Evolutionary conservation across 2,888 invertebrate genomes (phyloP), one percentile per base, ranked within the genome.

Genomic region (Calameuta pallipes): DNA sequence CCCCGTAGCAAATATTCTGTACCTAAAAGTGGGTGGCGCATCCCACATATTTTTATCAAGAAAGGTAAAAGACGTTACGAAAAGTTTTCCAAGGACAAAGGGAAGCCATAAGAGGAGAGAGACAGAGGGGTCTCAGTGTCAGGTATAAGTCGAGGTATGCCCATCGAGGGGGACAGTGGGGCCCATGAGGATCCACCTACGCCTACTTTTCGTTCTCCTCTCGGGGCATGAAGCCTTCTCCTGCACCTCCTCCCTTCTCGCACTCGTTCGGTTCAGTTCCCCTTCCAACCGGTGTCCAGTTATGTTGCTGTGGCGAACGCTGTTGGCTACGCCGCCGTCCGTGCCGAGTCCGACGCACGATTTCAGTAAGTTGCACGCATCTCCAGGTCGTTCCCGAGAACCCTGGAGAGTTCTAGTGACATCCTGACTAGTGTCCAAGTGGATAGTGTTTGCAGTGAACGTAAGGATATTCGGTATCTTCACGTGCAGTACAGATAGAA

Each of bases 251-350:
- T 76, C 75, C 56, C 81, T 79, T 37, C n/a, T 71, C 75, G n/a
- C 78, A 70, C 69, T 69, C 77, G 36, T 85, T 82, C 85, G 86
- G 87, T 87, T 90, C 89, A 90, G 88, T 91, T 89, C 90, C 90
- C 91, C 91, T 90, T 89, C 91, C 89, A 89, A 87, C 86, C 86
- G 86, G 86, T 89, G 88, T 90, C 89, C 90, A 91, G 91, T 91
- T 91, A 91, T 90, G 91, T 91, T 89, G 88, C 87, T 84, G 87
- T 86, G 88, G 87, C 86, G 88, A 89, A 87, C 87, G 80, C 81
- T 81, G 84, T 81, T 82, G 68, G 79, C 79, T 79, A 36, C 77
- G 77, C 76, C 77, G 83, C 82, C 80, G 82, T 81, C 82, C 83
- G 82, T 82, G 83, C 56, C 56, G 56, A 56, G 56, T 56, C 56